Evolutionary conservation across 2,113 vertebrate species (phyloP).

Genomic region (Oreotrochilus melanogaster): DNA sequence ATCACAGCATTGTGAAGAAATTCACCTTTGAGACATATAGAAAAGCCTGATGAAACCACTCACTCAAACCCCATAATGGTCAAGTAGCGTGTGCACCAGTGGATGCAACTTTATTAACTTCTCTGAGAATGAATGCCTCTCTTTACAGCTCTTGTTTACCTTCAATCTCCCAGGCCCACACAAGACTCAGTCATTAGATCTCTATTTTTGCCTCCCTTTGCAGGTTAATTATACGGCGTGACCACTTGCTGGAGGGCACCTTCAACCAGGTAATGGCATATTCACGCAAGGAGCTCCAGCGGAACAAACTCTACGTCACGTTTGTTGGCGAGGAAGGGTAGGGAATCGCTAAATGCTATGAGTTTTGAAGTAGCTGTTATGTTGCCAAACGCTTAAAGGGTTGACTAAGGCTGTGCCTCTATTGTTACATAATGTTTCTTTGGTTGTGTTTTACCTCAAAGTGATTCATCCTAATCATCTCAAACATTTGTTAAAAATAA

Average conservation of each 20-base stretch:
- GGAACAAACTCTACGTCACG: slow-evolving; percentile 96
- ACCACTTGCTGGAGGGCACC: slow-evolving; percentile 94
- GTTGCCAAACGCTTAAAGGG: background rate
- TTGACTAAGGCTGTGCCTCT: background rate
- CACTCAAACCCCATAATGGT: background rate
- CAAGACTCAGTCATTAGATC: background rate
- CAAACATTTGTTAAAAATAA: background rate
- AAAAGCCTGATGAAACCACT: background rate
- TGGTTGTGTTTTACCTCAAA: background rate
- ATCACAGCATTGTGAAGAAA: background rate
- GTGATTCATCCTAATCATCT: background rate
- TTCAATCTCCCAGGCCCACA: background rate
- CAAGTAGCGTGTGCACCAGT: too few species aligned
- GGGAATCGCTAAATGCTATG: background rate
- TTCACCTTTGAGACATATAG: background rate
- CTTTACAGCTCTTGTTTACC: background rate
- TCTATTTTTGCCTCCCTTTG: slow-evolving; percentile 3
- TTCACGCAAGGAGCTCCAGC: slow-evolving; percentile 96
- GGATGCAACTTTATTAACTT: background rate
- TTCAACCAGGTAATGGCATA: slow-evolving; percentile 99
- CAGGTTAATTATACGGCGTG: slow-evolving; percentile 93
- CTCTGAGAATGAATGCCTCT: background rate
- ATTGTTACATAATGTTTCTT: background rate
- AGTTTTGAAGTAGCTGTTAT: background rate
- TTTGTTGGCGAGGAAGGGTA: slow-evolving; percentile 98